phyloP scores from a whole-genome alignment of 2,113 vertebrate genomes.

The Lagopus leucura region DNA sequence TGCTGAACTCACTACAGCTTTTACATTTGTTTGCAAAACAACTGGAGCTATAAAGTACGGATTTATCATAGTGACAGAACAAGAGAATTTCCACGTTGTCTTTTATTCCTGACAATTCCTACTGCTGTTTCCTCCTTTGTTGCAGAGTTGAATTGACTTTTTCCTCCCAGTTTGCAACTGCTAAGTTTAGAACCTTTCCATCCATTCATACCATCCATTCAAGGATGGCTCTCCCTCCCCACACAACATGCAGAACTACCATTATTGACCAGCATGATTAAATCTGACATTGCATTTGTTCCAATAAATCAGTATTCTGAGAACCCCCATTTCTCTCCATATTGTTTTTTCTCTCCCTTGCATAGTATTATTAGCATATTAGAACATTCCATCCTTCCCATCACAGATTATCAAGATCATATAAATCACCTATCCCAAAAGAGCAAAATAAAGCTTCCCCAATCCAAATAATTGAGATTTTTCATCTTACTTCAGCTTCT shows the following conservation, averaged over 20 bases:
- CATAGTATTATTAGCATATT: background rate
- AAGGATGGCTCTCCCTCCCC: background rate
- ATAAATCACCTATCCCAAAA: background rate
- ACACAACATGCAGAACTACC: too few relatives aligned
- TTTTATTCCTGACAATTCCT: background rate
- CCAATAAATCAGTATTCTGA: background rate
- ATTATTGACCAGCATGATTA: background rate
- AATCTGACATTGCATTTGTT: background rate
- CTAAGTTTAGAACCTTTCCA: background rate
- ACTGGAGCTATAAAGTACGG: background rate
- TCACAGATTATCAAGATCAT: background rate
- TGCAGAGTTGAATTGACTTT: background rate
- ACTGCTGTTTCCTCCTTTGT: background rate
- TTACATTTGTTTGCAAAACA: background rate
- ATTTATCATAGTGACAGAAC: background rate
- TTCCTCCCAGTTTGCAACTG: background rate
- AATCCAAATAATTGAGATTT: background rate
- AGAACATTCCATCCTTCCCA: background rate
- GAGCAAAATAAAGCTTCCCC: background rate
- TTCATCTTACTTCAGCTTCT: slow-evolving; percentile 91
- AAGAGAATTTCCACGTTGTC: background rate
- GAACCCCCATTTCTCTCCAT: background rate
- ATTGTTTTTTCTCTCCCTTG: background rate
- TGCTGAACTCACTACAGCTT: background rate
- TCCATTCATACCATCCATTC: too few relatives aligned